Conservation (phyloP, 2,797 vertebrate genomes). For the Bradypus variegatus region DNA sequence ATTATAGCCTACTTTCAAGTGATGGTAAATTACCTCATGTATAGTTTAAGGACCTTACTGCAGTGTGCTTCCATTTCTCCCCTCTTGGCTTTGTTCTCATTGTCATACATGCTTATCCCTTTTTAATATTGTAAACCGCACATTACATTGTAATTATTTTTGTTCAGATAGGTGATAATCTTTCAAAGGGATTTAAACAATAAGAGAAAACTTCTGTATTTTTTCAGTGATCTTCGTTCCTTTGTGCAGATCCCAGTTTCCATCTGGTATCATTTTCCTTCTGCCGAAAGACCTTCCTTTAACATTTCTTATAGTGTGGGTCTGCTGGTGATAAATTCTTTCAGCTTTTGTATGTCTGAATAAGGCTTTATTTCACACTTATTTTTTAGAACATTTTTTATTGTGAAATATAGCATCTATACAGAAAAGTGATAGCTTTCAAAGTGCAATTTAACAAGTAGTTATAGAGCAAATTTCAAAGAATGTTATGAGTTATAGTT, state of each 20-base stretch:
- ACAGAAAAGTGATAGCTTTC: too few relatives aligned
- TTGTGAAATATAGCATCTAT: too few relatives aligned
- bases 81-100: neutral
- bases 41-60: neutral
- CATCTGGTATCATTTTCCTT: neutral
- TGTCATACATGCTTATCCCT: neutral
- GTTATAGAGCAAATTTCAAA: too few relatives aligned
- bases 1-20: neutral
- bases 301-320: neutral
- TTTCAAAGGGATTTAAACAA: neutral
- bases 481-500: too few relatives aligned
- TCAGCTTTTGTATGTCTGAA: neutral
- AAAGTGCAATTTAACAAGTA: too few relatives aligned
- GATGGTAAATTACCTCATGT: neutral
- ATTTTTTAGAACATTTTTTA: too few relatives aligned
- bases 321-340: neutral
- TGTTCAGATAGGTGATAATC: neutral
- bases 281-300: neutral
- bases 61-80: neutral
- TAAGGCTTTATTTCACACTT: neutral
- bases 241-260: neutral
- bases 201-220: neutral
- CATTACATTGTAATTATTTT: neutral
- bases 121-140: neutral
- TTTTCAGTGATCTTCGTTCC: neutral